Percentiles rank a stretch among this genome's conserved stretches.
phyloP scores from a whole-genome alignment of 1,140 invertebrate genomes.

The Drosophila takahashii region DNA sequence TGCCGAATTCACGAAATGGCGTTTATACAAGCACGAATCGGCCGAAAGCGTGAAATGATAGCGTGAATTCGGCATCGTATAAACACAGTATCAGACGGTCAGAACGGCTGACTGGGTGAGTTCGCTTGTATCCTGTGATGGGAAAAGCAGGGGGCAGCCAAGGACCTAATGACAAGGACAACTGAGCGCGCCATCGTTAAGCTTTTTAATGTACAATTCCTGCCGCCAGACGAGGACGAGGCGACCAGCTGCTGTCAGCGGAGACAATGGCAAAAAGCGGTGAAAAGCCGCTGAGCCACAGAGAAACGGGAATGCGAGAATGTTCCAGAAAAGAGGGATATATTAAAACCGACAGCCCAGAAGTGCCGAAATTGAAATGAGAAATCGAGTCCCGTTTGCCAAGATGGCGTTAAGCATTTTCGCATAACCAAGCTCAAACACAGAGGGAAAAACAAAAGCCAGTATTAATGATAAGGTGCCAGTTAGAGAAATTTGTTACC shows the following conservation, averaged over 20 bases:
- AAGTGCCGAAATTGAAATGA: slow-evolving; percentile 62
- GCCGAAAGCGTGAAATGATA: too few relatives aligned
- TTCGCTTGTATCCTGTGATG: neutral
- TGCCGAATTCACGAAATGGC: too few relatives aligned
- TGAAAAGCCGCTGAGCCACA: slow-evolving; percentile 26
- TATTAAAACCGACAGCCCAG: slow-evolving; percentile 55
- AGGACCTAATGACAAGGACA: slow-evolving; percentile 62
- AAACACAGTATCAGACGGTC: too few relatives aligned
- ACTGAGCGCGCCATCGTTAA: slow-evolving; percentile 54
- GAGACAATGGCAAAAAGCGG: slow-evolving; percentile 39
- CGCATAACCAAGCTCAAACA: neutral
- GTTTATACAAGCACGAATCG: too few relatives aligned
- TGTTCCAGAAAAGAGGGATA: slow-evolving; percentile 6
- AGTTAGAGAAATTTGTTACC: too few relatives aligned
- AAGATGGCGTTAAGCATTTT: slow-evolving; percentile 29
- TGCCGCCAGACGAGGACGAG: slow-evolving; percentile 21
- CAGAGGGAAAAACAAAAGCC: neutral
- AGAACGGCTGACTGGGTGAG: slow-evolving; percentile 9
- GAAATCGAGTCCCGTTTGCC: slow-evolving; percentile 35
- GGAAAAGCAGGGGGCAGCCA: neutral
- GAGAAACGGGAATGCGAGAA: neutral
- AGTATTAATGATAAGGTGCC: too few relatives aligned
- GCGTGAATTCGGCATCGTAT: too few relatives aligned
- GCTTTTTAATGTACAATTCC: slow-evolving; percentile 72
- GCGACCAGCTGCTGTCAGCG: slow-evolving; percentile 54